Evolutionary conservation across 2,888 invertebrate genomes (phyloP).

Genomic region (Standfussiana lucernea): DNA sequence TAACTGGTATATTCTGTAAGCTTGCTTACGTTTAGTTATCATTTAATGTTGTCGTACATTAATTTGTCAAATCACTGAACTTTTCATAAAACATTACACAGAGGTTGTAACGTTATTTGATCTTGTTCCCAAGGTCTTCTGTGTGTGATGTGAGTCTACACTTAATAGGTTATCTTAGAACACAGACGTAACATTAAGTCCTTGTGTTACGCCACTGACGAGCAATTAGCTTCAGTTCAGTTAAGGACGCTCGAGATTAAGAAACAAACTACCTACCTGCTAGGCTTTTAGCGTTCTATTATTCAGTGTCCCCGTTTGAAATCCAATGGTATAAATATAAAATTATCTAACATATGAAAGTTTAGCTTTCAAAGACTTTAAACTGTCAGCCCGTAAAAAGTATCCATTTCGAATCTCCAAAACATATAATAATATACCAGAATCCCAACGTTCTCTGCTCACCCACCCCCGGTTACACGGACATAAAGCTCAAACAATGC

Average conservation of each 20-base stretch:
- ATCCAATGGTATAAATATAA: background rate
- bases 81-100: background rate
- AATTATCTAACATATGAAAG: background rate
- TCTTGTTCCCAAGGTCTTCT: constrained; percentile 1
- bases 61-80: constrained; percentile 18
- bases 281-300: background rate
- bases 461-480: background rate
- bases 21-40: background rate
- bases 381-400: background rate
- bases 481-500: background rate
- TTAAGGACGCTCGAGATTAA: background rate
- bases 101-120: constrained; percentile 4
- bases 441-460: background rate
- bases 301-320: background rate
- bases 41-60: background rate
- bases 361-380: background rate
- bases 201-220: background rate
- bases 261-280: background rate
- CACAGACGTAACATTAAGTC: background rate
- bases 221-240: background rate
- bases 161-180: background rate
- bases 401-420: background rate
- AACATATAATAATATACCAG: background rate
- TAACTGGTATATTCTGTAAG: background rate
- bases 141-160: background rate